Evolutionary conservation across 2,113 vertebrate genomes (phyloP).

Genomic region (Conger conger): DNA sequence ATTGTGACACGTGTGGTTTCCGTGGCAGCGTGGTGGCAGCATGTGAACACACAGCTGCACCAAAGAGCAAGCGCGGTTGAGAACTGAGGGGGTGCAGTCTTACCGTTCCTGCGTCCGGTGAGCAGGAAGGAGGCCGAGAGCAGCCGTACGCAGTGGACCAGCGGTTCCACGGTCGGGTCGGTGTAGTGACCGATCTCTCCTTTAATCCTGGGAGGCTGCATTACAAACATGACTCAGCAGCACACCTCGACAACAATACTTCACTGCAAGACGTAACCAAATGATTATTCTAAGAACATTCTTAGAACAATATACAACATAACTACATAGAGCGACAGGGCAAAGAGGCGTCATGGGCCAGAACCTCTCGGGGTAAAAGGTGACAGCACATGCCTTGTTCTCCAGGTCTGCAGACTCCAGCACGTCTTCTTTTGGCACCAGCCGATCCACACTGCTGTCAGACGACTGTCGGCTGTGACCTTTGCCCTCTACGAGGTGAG

Average conservation of each 20-base stretch:
- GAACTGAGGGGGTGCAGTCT: conserved; percentile 21
- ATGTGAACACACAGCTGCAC: background rate
- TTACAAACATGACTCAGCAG: conserved; percentile 2
- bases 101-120: conserved; percentile 85
- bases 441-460: conserved; percentile 83
- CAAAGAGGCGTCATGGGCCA: background rate
- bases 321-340: background rate
- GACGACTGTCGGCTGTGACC: conserved; percentile 88
- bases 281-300: background rate
- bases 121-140: conserved; percentile 91
- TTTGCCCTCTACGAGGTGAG: conserved; percentile 74
- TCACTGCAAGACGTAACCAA: background rate
- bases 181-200: conserved; percentile 89
- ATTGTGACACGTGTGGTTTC: background rate
- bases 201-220: conserved; percentile 85
- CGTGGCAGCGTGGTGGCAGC: background rate
- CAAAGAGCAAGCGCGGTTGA: background rate
- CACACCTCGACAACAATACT: background rate
- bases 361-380: background rate
- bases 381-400: conserved; percentile 75
- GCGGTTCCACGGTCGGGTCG: conserved; percentile 76
- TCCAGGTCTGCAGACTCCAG: conserved; percentile 77
- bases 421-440: conserved; percentile 80
- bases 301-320: background rate
- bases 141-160: conserved; percentile 90